phyloP scores from a whole-genome alignment of 2,113 vertebrate genomes.

The Zosterops hypoxanthus region DNA sequence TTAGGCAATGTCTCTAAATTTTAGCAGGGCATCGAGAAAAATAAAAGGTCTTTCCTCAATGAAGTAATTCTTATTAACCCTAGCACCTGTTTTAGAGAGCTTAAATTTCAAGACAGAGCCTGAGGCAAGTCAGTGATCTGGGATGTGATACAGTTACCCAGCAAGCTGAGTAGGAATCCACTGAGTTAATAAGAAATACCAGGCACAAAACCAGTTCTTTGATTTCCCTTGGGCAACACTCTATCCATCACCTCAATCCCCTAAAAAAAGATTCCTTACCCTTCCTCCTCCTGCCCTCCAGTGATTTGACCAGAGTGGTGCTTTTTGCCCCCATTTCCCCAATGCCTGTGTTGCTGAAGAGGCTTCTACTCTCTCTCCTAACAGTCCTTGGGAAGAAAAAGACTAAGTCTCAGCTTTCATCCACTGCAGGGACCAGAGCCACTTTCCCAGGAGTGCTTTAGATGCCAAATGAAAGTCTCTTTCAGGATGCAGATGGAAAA shows the following conservation, averaged over 20 bases:
- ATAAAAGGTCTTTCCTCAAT: neutral
- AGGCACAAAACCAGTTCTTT: neutral
- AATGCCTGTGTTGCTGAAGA: neutral
- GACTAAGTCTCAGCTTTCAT: neutral
- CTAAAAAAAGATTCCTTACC: neutral
- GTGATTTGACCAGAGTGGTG: neutral
- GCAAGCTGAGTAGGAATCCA: neutral
- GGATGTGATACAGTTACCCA: neutral
- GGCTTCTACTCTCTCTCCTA: neutral
- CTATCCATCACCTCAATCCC: neutral
- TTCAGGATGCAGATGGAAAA: neutral
- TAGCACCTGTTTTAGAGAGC: neutral
- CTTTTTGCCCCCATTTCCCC: neutral
- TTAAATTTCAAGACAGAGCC: neutral
- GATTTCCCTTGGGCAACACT: rapidly evolving
- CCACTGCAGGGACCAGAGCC: neutral
- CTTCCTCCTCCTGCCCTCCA: neutral
- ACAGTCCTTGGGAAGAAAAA: neutral
- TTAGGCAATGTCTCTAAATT: neutral
- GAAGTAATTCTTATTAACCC: neutral
- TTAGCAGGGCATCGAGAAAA: neutral
- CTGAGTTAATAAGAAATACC: neutral
- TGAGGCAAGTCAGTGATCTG: neutral
- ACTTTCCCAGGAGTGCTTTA: neutral
- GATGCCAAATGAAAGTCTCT: neutral